Percentiles rank a stretch among this genome's conserved stretches.
Conservation (phyloP, 2,797 vertebrate species). For the Eulemur mongoz region DNA sequence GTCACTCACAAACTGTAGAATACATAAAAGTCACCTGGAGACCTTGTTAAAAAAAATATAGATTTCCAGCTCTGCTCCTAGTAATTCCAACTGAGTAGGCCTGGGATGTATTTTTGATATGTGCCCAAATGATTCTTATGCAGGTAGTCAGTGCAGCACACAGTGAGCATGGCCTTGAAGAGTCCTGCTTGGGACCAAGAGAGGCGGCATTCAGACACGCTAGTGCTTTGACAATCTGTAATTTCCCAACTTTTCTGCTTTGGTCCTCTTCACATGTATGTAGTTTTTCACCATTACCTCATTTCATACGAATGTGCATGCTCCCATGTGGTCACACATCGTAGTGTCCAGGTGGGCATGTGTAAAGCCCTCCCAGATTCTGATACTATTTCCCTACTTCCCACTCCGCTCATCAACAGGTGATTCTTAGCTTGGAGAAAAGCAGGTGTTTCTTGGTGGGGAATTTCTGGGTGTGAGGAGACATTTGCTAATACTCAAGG, state of each 20-base stretch:
- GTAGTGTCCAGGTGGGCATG: neutral
- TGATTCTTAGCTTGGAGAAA: neutral
- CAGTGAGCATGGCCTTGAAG: neutral
- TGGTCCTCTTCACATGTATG: neutral
- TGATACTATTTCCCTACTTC: neutral
- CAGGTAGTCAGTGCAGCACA: neutral
- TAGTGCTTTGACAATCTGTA: neutral
- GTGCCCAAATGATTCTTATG: neutral
- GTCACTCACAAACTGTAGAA: constrained; percentile 36
- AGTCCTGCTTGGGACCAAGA: neutral
- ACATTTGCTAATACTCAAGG: neutral
- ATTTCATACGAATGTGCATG: neutral
- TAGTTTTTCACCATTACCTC: neutral
- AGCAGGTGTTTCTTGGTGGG: neutral
- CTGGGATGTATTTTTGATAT: neutral
- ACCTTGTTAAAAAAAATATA: constrained; percentile 25
- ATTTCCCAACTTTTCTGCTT: neutral
- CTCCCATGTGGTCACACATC: neutral
- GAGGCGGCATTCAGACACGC: neutral
- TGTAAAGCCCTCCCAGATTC: neutral
- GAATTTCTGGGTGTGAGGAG: neutral
- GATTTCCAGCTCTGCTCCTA: neutral
- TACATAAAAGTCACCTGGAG: neutral
- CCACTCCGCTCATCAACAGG: neutral
- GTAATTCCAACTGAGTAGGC: neutral